Evolutionary conservation across 2,888 invertebrate genomes (phyloP), one percentile per base, ranked within the genome.

Genomic region (Melitaea athalia): DNA sequence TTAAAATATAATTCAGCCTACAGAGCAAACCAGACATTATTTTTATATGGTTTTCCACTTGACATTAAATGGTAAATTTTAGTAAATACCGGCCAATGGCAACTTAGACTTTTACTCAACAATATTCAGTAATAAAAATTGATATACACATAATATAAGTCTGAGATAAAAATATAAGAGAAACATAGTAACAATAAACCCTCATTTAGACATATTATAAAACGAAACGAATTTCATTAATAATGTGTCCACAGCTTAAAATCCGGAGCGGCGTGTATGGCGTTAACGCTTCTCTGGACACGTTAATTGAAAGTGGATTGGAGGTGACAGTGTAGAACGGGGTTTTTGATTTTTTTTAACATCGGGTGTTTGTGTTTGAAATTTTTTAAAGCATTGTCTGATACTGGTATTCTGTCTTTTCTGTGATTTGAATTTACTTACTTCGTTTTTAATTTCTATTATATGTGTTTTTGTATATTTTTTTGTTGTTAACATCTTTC

Each of bases 271-370:
- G 79, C 79, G 81, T 78, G 81, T 75, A 80, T 80, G 76, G 80
- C 75, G 89, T 90, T 92, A 87, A 90, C 92, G 91, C 86, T 87
- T 74, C 85, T 86, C 86, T 88, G 89, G 85, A 81, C 88, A 87
- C 91, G 89, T 91, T 91, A 92, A 92, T 92, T 91, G 91, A 91
- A 91, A 90, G 82, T 85, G 90, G 91, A 91, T 91, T 88, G 88
- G 89, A 90, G 91, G 91, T 90, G 91, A 89, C 91, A 91, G 88
- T 88, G 91, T 89, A 89, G 87, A 89, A 90, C 86, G 81, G 81
- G 33, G 76, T 83, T 86, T 85, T 68, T 83, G 81, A 80, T 83
- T 85, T 82, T 84, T 84, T 84, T 83, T 72, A 24, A 75, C 76
- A 79, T 72, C 75, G 74, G 76, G 73, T 76, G 76, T 77, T 76